Base-by-base conservation (phyloP, 2,797 vertebrate genomes). In the Thamnophis elegans region DNA sequence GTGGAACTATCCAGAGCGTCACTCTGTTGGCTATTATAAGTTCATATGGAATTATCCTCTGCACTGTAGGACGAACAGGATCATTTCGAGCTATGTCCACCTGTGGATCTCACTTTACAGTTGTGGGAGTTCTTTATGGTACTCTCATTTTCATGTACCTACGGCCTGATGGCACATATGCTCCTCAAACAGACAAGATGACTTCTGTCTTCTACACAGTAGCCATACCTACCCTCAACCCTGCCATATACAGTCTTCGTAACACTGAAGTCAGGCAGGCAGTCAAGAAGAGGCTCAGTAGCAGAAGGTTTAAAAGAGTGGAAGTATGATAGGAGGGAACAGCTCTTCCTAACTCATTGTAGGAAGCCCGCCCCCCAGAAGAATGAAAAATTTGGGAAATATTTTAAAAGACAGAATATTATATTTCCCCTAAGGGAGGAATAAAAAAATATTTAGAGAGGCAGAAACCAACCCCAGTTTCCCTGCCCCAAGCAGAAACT, bases 121-220 rank as follows among this genome's bases (percentile, higher is more conserved):
- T 94, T 73, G 96, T 96, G 6, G 93, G 89, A 22, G 92, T 96
- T 2, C 96, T 96, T 20, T 96, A 95, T 12, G 92, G 95, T 32
- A 91, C 92, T 0, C 91, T 96, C 20, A 89, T 96, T 90, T 95
- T 94, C 18, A 90, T 96, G 68, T 96, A 97, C 16, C 92, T 95
- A 94, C 90, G 13, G 7, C 96, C 96, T 2, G 73, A 85, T 20
- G 22, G 88, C 56, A 89, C 58, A 0, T 95, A 95, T 26, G 92
- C 95, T 0, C 95, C 95, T 13, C 93, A 96, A 42, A 94, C 90
- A 1, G 95, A 95, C 60, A 96, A 95, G 36, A 91, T 95, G 93
- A 92, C 95, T 0, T 96, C 95, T 18, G 94, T 96, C 54, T 96
- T 96, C 92, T 96, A 96, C 58, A 94, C 93, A 1, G 92, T 95